Evolutionary conservation across 2,797 vertebrate species (phyloP).

Genomic region (Chelidonichthys spinosus): DNA sequence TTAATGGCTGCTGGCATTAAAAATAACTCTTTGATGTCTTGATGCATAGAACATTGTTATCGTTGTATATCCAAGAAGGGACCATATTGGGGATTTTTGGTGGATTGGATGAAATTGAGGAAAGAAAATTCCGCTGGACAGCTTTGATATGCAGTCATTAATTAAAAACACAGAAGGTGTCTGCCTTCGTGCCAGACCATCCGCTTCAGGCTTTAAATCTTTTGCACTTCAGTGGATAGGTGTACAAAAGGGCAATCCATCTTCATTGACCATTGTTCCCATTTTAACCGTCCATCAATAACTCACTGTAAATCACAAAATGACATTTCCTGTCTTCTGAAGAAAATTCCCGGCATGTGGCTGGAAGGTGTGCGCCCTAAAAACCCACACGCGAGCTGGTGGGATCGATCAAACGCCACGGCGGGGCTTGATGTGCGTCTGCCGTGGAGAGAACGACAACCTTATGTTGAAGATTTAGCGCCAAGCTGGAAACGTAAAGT

Average conservation of each 20-base stretch:
- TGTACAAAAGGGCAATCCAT: conserved; percentile 52
- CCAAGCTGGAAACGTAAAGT: conserved; percentile 60
- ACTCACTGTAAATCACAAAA: conserved; percentile 67
- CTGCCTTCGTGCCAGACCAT: conserved; percentile 48
- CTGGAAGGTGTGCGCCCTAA: conserved; percentile 66
- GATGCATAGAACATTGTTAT: background rate
- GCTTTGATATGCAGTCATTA: conserved; percentile 59
- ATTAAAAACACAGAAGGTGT: conserved; percentile 60
- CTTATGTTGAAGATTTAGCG: conserved; percentile 73
- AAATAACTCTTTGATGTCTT: background rate
- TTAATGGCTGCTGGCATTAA: background rate
- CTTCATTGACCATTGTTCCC: conserved; percentile 57
- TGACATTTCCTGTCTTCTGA: conserved; percentile 67
- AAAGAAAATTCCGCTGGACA: conserved; percentile 29
- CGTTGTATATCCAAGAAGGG: conserved; percentile 1
- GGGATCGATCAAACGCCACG: conserved; percentile 63
- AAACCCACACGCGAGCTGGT: conserved; percentile 54
- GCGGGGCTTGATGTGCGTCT: conserved; percentile 42
- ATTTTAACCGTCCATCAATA: conserved; percentile 61
- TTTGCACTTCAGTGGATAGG: conserved; percentile 20
- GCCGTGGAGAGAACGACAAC: conserved; percentile 67
- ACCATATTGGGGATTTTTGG: background rate
- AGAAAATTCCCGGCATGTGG: conserved; percentile 68
- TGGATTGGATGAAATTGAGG: conserved; percentile 17
- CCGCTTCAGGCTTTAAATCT: conserved; percentile 54